phyloP scores from a whole-genome alignment of 2,113 vertebrate genomes.

The Willisornis vidua region DNA sequence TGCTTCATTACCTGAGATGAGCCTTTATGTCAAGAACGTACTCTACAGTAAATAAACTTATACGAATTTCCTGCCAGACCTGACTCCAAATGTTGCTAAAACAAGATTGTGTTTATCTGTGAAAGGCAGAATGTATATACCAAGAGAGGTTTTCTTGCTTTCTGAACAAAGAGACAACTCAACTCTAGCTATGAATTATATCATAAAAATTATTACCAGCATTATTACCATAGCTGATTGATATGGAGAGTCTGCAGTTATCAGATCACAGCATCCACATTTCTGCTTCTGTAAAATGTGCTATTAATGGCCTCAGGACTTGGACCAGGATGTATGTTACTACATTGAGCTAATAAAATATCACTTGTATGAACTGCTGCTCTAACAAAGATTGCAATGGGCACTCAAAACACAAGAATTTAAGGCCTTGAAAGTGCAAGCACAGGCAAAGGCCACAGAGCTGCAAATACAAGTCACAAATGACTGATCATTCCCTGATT shows the following conservation, averaged over 20 bases:
- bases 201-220: background rate
- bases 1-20: background rate
- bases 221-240: fast-evolving
- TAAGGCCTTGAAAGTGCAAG: background rate
- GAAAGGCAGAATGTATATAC: background rate
- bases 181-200: background rate
- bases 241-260: background rate
- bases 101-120: background rate
- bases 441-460: background rate
- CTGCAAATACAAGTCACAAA: background rate
- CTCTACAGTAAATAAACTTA: background rate
- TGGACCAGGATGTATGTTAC: background rate
- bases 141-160: background rate
- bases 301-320: background rate
- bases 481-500: background rate
- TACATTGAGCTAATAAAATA: background rate
- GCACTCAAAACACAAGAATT: background rate
- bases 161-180: background rate
- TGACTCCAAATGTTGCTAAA: background rate
- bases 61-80: background rate
- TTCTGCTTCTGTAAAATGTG: background rate
- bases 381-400: background rate
- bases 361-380: background rate
- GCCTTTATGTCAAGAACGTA: background rate
- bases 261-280: background rate